Evolutionary conservation across 1,140 invertebrate genomes (phyloP), one percentile per base, ranked within the genome.

Genomic region (Hermetia illucens): DNA sequence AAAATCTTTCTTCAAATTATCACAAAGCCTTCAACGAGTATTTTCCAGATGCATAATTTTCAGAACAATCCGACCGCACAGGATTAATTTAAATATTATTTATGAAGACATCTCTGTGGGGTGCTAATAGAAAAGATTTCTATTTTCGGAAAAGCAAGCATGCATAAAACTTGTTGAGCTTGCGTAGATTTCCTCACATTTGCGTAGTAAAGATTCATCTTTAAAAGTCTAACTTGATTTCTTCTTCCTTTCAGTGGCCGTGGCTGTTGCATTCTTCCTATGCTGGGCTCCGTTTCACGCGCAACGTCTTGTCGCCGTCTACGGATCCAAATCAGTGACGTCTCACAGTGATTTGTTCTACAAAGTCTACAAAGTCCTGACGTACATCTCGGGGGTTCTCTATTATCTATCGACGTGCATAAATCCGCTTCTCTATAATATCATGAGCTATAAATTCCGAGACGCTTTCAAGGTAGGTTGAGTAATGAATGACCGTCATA

Each of bases 221-320:
- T n/a, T n/a, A n/a, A n/a, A n/a, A n/a, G n/a, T n/a, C n/a, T n/a
- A n/a, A n/a, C n/a, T n/a, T n/a, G n/a, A n/a, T n/a, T n/a, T n/a
- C n/a, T 8, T 33, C 31, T 37, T 33, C 31, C n/a, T 30, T 40
- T 47, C 42, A 19, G 90, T 93, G 50, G 88, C 87, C 21, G 91
- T 96, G 2, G 90, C 93, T 1, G 78, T 89, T 2, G 82, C 87
- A 1, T 96, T 96, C 61, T 93, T 94, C 63, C 69, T 92, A 12
- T 94, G 89, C 62, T 96, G 89, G 87, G 86, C 87, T 1, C 90
- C 91, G 3, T 94, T 93, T 59, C 90, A 95, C 53, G 78, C 83
- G 0, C 91, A 96, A 52, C 65, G 85, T 8, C 59, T 90, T 5
- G 66, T 84, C 17, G 79, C 79, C 1, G 74, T 82, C 5, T 82